A percentile compares a stretch with the other conserved stretches of the same genome.
Conservation (phyloP, 2,888 invertebrate species). For the Galerucella calmariensis region DNA sequence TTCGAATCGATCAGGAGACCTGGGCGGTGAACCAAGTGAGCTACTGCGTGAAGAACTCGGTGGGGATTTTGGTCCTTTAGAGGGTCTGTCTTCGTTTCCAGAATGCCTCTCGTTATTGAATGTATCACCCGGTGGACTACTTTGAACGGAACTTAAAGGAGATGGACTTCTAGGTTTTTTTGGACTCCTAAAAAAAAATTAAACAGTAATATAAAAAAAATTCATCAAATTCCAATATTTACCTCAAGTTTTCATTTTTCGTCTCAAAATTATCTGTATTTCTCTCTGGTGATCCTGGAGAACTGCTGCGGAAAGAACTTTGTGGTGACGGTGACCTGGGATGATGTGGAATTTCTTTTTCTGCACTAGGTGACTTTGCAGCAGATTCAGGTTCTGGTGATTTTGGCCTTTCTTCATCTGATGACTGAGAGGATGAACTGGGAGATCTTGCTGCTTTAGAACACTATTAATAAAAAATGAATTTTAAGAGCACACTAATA, state of each 20-base stretch:
- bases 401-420: conserved; percentile 24
- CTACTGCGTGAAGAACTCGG: conserved; percentile 40
- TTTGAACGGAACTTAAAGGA: conserved; percentile 47
- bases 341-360: conserved; percentile 8
- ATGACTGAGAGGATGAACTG: conserved; percentile 18
- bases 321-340: conserved; percentile 49
- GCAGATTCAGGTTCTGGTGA: background rate
- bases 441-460: conserved; percentile 1
- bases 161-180: conserved; percentile 39
- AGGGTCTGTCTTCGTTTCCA: conserved; percentile 17
- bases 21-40: conserved; percentile 17
- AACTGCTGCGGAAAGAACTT: conserved; percentile 34
- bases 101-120: conserved; percentile 14
- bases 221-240: background rate
- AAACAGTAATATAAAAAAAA: too few relatives aligned
- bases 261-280: conserved; percentile 18
- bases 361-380: conserved; percentile 26
- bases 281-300: conserved; percentile 16
- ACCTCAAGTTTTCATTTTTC: conserved; percentile 12
- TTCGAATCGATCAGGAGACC: background rate
- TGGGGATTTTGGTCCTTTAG: conserved; percentile 41
- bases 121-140: conserved; percentile 42
- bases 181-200: background rate
- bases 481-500: background rate
- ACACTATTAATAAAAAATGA: background rate